phyloP scores from a whole-genome alignment of 1,140 invertebrate species.

The Platorchestia sp. region DNA sequence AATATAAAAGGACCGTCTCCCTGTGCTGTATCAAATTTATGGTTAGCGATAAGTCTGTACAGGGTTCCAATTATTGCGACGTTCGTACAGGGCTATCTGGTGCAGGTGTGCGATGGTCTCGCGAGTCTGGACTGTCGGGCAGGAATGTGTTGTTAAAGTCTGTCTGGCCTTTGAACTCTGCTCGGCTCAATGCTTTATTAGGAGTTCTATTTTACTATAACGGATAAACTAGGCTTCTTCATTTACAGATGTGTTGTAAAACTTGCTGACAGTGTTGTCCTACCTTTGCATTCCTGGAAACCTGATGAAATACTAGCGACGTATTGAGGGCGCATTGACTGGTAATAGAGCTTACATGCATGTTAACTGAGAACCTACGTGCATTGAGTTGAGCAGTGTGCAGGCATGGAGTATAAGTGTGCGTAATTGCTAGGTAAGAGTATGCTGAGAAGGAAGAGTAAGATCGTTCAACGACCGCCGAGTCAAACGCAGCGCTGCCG shows the following conservation, averaged over 20 bases:
- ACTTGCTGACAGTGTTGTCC: background rate
- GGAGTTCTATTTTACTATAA: background rate
- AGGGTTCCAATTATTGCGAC: background rate
- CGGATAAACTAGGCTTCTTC: background rate
- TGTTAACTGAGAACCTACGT: background rate
- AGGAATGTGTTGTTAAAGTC: no score
- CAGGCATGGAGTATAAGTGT: background rate
- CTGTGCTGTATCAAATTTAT: background rate
- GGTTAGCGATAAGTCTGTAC: background rate
- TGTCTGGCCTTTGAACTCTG: background rate
- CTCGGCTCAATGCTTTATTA: background rate
- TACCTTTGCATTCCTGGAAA: background rate
- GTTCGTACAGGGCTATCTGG: background rate
- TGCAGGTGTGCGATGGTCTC: background rate
- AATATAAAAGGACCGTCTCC: background rate
- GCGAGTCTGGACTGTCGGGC: background rate
- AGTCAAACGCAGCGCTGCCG: background rate
- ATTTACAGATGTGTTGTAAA: background rate
- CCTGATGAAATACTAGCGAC: background rate
- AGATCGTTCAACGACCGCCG: no score
- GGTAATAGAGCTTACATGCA: background rate
- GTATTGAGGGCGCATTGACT: no score
- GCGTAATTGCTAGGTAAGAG: no score
- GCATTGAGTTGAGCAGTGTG: background rate
- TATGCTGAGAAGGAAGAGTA: no score